Conservation (phyloP, 2,113 vertebrate species). For the Xerus inauris region DNA sequence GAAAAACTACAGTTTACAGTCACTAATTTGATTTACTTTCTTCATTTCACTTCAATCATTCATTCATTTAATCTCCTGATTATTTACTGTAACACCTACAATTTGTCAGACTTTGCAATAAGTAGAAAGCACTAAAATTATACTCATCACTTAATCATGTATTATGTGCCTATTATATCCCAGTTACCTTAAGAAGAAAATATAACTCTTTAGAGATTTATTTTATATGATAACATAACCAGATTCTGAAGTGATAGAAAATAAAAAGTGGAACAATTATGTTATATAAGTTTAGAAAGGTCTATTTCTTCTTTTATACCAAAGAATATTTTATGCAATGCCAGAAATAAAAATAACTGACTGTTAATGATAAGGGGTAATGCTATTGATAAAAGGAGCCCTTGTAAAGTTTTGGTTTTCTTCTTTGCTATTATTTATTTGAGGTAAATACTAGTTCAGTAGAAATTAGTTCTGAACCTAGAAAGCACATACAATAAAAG, state of each 20-base stretch:
- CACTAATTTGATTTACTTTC: constrained; percentile 35
- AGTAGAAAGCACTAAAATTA: not conserved
- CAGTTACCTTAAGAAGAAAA: not conserved
- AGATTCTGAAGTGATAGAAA: not conserved
- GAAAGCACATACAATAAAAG: constrained; percentile 33
- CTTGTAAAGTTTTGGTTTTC: not conserved
- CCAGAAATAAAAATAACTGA: not conserved
- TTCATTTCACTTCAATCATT: constrained; percentile 29
- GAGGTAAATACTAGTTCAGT: not conserved
- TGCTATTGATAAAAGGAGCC: not conserved
- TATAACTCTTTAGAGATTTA: not conserved
- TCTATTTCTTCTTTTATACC: not conserved
- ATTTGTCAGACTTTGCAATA: not conserved
- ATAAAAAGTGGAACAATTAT: not conserved
- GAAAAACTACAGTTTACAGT: not conserved
- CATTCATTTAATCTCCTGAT: constrained; percentile 38
- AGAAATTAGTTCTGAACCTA: constrained; percentile 8
- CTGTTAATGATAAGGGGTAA: not conserved
- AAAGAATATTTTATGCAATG: not conserved
- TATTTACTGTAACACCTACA: constrained; percentile 18
- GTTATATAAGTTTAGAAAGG: not conserved
- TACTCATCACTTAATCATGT: not conserved
- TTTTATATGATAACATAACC: not conserved
- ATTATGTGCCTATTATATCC: not conserved
- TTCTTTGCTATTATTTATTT: constrained; percentile 57